Evolutionary conservation across 2,888 invertebrate species (phyloP).

Genomic region (Hemithea aestivaria): DNA sequence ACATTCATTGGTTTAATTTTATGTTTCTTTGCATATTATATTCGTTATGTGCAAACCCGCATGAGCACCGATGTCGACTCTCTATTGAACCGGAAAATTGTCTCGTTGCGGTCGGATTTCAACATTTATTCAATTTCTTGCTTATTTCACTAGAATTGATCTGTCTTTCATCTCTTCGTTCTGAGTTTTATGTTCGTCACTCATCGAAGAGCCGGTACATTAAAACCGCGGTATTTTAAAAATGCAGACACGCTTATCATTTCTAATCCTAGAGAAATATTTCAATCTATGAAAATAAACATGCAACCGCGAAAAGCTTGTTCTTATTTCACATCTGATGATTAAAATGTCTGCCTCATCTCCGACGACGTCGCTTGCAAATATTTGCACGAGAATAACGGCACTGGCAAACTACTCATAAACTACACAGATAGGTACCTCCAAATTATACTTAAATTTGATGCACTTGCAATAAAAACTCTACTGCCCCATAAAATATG

Average conservation of each 20-base stretch:
- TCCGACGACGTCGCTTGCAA: conserved; percentile 22
- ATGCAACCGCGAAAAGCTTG: conserved; percentile 14
- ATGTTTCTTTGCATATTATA: conserved; percentile 12
- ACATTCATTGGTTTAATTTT: conserved; percentile 17
- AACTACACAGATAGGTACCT: conserved; percentile 13
- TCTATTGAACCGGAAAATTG: conserved; percentile 12
- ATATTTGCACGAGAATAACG: conserved; percentile 26
- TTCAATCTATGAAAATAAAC: conserved; percentile 7
- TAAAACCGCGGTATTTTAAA: no score
- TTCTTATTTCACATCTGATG: conserved; percentile 22
- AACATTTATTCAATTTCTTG: conserved; percentile 1
- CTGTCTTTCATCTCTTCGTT: neutral
- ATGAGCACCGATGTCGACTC: conserved; percentile 6
- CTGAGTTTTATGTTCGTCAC: no score
- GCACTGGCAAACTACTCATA: conserved; percentile 10
- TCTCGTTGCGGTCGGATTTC: conserved; percentile 7
- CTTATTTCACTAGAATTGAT: no score
- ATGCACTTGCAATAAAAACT: conserved; percentile 17
- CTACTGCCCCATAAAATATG: conserved; percentile 18
- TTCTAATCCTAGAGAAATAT: neutral
- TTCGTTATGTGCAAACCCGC: conserved; percentile 3
- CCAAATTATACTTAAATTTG: conserved; percentile 19
- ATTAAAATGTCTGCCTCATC: conserved; percentile 29
- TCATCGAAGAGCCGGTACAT: no score
- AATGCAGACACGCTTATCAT: no score